Evolutionary conservation across 1,140 invertebrate genomes (phyloP), one percentile per base, ranked within the genome.

Genomic region (Drosophila serrata): DNA sequence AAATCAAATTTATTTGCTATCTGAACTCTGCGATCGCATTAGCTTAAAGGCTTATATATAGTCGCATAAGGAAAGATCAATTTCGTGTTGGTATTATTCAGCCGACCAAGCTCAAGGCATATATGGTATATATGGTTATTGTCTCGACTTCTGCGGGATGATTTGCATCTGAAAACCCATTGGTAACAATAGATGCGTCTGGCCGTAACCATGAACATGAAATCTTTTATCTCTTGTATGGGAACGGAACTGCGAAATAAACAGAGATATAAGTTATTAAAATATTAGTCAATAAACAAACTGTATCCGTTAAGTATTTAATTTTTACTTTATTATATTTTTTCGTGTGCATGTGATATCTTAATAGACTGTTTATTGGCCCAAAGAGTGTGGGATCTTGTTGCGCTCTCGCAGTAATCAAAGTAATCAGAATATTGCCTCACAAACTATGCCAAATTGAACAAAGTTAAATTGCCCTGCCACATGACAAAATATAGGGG

Each of bases 171-270:
- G 67, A 79, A 79, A 78, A 55, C 11, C 35, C 33, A 31, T 24
- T 29, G 53, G 29, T 39, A 17, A 59, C 56, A 72, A 74, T 51
- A 40, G 35, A 43, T 62, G 75, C 72, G 51, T 45, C 33, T 56
- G 75, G 59, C 75, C 75, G 77, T 78, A 78, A 78, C 75, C 75
- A 59, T 78, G 75, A 78, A 78, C 69, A 62, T 73, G 69, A 73
- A 73, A 74, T 22, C 33, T 69, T 40, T 11, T 40, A 43, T 77
- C 48, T 68, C 13, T 27, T 29, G 42, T 40, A 29, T 64, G 46
- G 27, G 33, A 76, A 59, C 56, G 46, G 60, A 76, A 65, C 70
- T 51, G 24, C 33, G 33, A 15, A 29, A 11, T 39, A 31, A 24
- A 39, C n/a, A 75, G 17, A 55, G 12, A 62, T 5, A 45, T 24